Percentiles rank a stretch among this genome's conserved stretches.
phyloP scores from a whole-genome alignment of 1,140 invertebrate genomes.

The Ceratosolen fusciceps region DNA sequence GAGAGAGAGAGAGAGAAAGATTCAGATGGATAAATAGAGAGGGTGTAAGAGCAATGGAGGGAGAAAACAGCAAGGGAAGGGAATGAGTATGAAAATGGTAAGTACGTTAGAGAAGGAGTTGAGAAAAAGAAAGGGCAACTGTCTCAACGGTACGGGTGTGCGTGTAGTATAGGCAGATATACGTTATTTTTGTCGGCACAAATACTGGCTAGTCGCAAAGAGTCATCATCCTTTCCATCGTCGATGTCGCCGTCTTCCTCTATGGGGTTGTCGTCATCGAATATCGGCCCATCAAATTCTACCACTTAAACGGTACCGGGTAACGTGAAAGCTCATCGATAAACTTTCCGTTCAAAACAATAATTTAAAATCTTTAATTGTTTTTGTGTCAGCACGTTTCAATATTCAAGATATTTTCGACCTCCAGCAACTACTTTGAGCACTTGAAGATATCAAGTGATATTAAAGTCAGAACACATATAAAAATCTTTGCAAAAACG shows the following conservation, averaged over 20 bases:
- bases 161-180: slow-evolving; percentile 59
- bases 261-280: slow-evolving; percentile 29
- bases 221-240: slow-evolving; percentile 50
- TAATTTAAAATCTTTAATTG: background rate
- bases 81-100: background rate
- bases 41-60: background rate
- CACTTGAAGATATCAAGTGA: background rate
- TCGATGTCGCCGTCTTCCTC: slow-evolving; percentile 42
- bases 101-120: background rate
- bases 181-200: slow-evolving; percentile 71
- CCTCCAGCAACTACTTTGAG: background rate
- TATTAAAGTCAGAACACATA: background rate
- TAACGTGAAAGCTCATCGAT: background rate
- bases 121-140: slow-evolving; percentile 30
- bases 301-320: background rate
- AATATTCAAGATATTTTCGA: background rate
- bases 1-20: slow-evolving; percentile 4
- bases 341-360: background rate
- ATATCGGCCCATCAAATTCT: slow-evolving; percentile 15
- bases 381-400: background rate
- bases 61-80: slow-evolving; percentile 5
- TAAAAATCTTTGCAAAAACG: background rate
- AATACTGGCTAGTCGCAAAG: slow-evolving; percentile 61
- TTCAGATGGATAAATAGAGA: slow-evolving; percentile 1
- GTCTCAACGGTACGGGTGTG: slow-evolving; percentile 14